Evolutionary conservation across 2,797 vertebrate species (phyloP).

Genomic region (Cheirogaleus major): DNA sequence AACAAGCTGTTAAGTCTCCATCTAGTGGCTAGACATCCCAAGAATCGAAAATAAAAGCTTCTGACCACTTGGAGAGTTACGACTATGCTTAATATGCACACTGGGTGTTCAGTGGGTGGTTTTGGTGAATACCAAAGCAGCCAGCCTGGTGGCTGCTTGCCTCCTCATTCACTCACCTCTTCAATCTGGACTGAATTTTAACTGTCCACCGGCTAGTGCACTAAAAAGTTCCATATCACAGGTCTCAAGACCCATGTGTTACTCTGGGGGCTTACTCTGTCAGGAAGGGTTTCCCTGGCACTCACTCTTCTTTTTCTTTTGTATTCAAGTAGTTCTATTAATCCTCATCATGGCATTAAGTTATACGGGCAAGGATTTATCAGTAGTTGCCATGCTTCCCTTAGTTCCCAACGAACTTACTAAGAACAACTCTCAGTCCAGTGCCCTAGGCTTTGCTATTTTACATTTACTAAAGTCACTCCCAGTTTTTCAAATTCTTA

Average conservation of each 20-base stretch:
- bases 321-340: not conserved
- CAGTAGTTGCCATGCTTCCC: not conserved
- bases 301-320: not conserved
- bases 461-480: not conserved
- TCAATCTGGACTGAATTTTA: not conserved
- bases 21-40: slow-evolving; percentile 32
- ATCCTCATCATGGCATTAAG: not conserved
- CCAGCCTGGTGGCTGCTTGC: not conserved
- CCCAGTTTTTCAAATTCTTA: slow-evolving; percentile 4
- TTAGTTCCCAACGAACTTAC: not conserved
- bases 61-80: not conserved
- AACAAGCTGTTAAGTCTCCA: slow-evolving; percentile 42
- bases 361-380: not conserved
- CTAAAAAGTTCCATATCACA: not conserved
- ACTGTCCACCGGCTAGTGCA: not conserved
- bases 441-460: not conserved
- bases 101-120: not conserved
- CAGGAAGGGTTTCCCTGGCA: not conserved
- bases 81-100: not conserved
- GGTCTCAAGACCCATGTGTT: not conserved
- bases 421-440: not conserved
- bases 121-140: not conserved
- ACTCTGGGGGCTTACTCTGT: not conserved
- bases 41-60: not conserved
- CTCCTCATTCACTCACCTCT: not conserved